phyloP scores from a whole-genome alignment of 2,113 vertebrate species.

The Triplophysa dalaica region DNA sequence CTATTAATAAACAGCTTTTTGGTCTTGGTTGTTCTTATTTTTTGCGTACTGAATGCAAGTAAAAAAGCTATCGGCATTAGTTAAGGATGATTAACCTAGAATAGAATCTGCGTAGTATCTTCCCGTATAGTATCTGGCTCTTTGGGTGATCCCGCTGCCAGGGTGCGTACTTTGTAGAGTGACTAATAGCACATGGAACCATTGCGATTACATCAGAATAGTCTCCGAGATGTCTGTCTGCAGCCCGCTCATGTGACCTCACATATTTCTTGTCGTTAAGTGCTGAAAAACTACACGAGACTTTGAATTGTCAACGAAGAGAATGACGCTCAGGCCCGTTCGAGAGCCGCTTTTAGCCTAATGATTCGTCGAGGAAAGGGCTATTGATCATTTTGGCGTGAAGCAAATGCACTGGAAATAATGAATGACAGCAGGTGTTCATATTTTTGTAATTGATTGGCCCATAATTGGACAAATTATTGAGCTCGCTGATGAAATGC shows the following conservation, averaged over 20 bases:
- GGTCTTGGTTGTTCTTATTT: not conserved
- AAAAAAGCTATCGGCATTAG: constrained; percentile 42
- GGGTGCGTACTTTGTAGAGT: constrained; percentile 12
- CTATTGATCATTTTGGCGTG: constrained; percentile 58
- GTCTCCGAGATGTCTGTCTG: constrained; percentile 38
- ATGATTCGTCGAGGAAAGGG: constrained; percentile 52
- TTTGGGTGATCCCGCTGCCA: constrained; percentile 21
- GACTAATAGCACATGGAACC: constrained; percentile 31
- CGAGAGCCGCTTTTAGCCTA: constrained; percentile 53
- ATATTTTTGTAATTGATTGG: constrained; percentile 70
- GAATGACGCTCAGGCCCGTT: constrained; percentile 24
- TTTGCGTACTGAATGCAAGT: constrained; percentile 10
- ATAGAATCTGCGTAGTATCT: constrained; percentile 47
- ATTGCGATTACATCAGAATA: constrained; percentile 33
- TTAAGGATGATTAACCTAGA: constrained; percentile 51
- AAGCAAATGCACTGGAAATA: constrained; percentile 58
- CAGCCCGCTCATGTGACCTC: constrained; percentile 30
- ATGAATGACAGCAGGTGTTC: constrained; percentile 73
- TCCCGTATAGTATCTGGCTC: constrained; percentile 25
- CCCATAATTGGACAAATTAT: constrained; percentile 72
- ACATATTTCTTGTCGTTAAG: constrained; percentile 26
- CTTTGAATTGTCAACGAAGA: constrained; percentile 46
- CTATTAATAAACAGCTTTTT: not conserved
- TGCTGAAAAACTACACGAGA: constrained; percentile 31
- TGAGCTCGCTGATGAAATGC: constrained; percentile 63